Percentiles rank a stretch among this genome's conserved stretches.
phyloP scores from a whole-genome alignment of 2,113 vertebrate species.

The Calypte anna region DNA sequence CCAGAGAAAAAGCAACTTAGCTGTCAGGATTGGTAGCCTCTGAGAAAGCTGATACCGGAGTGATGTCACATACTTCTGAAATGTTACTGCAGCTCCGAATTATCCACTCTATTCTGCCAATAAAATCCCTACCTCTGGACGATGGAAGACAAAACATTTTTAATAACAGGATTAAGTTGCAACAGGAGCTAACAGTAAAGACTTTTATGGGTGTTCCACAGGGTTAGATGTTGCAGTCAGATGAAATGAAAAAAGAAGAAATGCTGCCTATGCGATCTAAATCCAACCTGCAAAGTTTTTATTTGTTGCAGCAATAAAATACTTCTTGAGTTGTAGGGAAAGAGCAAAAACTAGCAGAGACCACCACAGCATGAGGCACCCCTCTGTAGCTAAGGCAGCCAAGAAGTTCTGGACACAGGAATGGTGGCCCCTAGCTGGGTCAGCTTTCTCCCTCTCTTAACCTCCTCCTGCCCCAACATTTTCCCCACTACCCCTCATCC shows the following conservation, averaged over 20 bases:
- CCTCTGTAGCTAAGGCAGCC: background rate
- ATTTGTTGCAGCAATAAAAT: background rate
- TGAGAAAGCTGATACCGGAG: conserved; percentile 78
- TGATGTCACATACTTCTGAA: conserved; percentile 82
- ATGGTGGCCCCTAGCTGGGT: background rate
- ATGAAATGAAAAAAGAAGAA: background rate
- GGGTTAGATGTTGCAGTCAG: background rate
- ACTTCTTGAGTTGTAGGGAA: background rate
- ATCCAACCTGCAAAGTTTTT: background rate
- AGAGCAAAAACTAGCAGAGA: background rate
- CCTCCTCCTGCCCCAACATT: background rate
- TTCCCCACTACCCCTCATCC: background rate
- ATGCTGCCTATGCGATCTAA: background rate
- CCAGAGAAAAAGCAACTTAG: conserved; percentile 56
- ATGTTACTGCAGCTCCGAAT: conserved; percentile 57
- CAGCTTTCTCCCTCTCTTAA: background rate
- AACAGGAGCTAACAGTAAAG: background rate
- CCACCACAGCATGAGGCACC: background rate
- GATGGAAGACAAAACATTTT: background rate
- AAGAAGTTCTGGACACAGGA: rapidly evolving
- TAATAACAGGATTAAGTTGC: background rate
- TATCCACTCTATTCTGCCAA: conserved; percentile 53
- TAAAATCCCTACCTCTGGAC: conserved; percentile 1
- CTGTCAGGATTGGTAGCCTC: conserved; percentile 67
- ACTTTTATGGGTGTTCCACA: rapidly evolving